Conservation (phyloP, 2,888 invertebrate genomes). For the Rhorus exstirpatorius region DNA sequence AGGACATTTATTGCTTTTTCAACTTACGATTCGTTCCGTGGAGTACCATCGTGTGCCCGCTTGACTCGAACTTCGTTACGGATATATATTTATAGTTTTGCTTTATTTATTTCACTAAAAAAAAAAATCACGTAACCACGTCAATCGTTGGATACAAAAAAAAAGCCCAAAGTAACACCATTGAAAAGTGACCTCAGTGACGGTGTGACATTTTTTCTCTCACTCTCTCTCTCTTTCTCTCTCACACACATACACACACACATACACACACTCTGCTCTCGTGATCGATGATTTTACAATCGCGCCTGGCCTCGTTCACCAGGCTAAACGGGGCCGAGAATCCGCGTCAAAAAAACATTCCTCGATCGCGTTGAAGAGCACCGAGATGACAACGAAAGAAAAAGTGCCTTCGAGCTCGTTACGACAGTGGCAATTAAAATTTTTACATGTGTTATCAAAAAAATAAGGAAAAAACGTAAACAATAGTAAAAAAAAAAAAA, state of each 20-base stretch:
- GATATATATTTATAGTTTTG: conserved; percentile 2
- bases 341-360: conserved; percentile 53
- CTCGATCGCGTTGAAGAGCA: conserved; percentile 32
- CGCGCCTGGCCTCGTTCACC: conserved; percentile 54
- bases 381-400: background rate
- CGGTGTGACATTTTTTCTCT: conserved; percentile 25
- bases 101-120: conserved; percentile 22
- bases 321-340: conserved; percentile 59
- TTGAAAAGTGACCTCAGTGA: background rate
- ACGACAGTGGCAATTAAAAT: too few relatives aligned
- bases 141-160: background rate
- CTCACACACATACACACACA: too few relatives aligned
- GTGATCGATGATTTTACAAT: conserved; percentile 12
- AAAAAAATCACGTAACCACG: conserved; percentile 40
- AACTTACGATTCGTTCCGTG: conserved; percentile 85
- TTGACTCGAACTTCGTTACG: conserved; percentile 48
- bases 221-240: background rate
- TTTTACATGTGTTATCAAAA: conserved; percentile 5
- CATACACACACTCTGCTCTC: background rate
- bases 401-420: too few relatives aligned
- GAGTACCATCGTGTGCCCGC: conserved; percentile 83
- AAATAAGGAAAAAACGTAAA: conserved; percentile 11
- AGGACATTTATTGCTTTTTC: conserved; percentile 56
- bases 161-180: conserved; percentile 5
- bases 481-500: background rate